A percentile compares a stretch with the other conserved stretches of the same genome.
phyloP scores from a whole-genome alignment of 1,140 invertebrate species.

The Aphaenogaster rudis region DNA sequence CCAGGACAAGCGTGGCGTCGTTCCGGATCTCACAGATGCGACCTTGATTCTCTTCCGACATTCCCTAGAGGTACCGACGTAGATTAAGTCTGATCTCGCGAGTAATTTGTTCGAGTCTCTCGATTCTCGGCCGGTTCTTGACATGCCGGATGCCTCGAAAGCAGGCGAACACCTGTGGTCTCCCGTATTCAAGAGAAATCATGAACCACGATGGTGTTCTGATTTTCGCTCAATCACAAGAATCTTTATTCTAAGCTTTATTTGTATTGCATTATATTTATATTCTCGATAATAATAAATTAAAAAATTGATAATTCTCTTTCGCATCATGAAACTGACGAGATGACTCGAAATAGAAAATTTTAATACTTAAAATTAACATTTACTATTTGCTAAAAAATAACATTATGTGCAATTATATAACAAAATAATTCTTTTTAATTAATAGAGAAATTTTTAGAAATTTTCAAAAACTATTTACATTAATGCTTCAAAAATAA shows the following conservation, averaged over 20 bases:
- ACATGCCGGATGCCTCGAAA: constrained; percentile 68
- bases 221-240: not conserved
- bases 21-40: constrained; percentile 83
- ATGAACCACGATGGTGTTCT: not conserved
- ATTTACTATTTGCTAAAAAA: too few species aligned
- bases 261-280: not conserved
- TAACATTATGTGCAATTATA: too few species aligned
- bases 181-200: constrained; percentile 10
- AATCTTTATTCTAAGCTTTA: not conserved
- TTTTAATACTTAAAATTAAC: not conserved
- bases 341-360: not conserved
- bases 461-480: constrained; percentile 7
- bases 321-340: too few species aligned
- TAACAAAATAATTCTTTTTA: not conserved
- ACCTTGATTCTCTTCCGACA: constrained; percentile 83
- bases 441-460: not conserved
- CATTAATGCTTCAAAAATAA: not conserved
- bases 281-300: not conserved
- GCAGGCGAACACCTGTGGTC: constrained; percentile 77
- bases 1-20: constrained; percentile 72
- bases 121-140: constrained; percentile 55
- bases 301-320: too few species aligned
- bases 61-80: constrained; percentile 80
- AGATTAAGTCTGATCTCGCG: constrained; percentile 80
- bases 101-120: constrained; percentile 59